phyloP scores from a whole-genome alignment of 2,888 invertebrate species.

The Phytoseiulus persimilis region DNA sequence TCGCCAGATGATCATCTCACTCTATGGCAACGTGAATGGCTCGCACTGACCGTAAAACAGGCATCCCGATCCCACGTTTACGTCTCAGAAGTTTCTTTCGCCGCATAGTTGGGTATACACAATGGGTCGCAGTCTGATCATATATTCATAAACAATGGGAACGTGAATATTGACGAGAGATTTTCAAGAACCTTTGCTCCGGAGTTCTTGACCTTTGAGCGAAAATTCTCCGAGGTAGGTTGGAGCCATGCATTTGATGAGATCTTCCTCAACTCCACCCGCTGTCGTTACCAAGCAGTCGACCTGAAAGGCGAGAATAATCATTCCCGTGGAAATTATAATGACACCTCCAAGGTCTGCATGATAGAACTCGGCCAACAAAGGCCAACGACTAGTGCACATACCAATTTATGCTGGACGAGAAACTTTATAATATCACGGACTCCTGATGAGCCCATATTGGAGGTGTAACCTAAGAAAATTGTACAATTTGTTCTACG shows the following conservation, averaged over 20 bases:
- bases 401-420: slow-evolving; percentile 69
- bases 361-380: background rate
- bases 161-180: slow-evolving; percentile 49
- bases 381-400: slow-evolving; percentile 39
- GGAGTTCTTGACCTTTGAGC: slow-evolving; percentile 63
- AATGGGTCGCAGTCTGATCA: too few relatives aligned
- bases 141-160: background rate
- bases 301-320: slow-evolving; percentile 55
- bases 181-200: slow-evolving; percentile 39
- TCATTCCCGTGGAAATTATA: slow-evolving; percentile 20
- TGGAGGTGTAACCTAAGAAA: slow-evolving; percentile 93
- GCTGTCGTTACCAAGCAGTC: slow-evolving; percentile 96
- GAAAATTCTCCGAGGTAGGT: slow-evolving; percentile 86
- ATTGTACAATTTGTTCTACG: slow-evolving; percentile 66
- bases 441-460: slow-evolving; percentile 88
- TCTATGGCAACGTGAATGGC: too few relatives aligned
- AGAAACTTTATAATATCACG: slow-evolving; percentile 81
- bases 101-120: too few relatives aligned
- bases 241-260: slow-evolving; percentile 93
- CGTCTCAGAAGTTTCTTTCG: too few relatives aligned
- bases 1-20: too few relatives aligned
- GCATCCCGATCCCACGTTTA: too few relatives aligned
- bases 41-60: too few relatives aligned
- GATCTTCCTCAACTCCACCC: slow-evolving; percentile 95
- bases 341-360: background rate